phyloP scores from a whole-genome alignment of 2,888 invertebrate genomes.

The Dicyrtomina minuta region DNA sequence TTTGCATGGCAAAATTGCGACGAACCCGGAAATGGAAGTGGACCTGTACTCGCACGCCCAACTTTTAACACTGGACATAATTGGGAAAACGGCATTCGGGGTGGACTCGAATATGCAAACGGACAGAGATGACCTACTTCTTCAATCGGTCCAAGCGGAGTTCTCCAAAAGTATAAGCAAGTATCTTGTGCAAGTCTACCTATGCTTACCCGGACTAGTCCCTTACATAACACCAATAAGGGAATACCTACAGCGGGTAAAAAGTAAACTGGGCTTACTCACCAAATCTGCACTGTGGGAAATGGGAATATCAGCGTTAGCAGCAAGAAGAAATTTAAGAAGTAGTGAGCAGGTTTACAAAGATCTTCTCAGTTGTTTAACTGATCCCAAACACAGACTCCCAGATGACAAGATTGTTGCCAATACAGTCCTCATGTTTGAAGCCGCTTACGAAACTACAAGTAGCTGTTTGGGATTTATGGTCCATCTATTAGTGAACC shows the following conservation, averaged over 20 bases:
- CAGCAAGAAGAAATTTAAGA: not conserved
- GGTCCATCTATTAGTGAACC: conserved; percentile 38
- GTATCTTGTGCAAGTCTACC: conserved; percentile 26
- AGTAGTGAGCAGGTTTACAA: not conserved
- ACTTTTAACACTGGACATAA: conserved; percentile 39
- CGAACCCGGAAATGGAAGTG: not conserved
- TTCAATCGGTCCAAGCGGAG: conserved; percentile 40
- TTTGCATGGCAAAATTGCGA: not conserved
- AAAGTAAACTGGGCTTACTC: conserved; percentile 10
- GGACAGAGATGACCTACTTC: conserved; percentile 35
- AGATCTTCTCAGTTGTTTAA: conserved; percentile 3
- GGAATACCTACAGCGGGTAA: conserved; percentile 5
- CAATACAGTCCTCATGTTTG: conserved; percentile 47
- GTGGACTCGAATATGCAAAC: conserved; percentile 40
- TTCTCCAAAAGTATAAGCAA: conserved; percentile 38
- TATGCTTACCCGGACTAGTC: conserved; percentile 39
- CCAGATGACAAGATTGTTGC: conserved; percentile 35
- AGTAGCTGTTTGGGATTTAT: conserved; percentile 39
- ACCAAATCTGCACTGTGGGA: conserved; percentile 39
- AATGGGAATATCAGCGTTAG: conserved; percentile 24
- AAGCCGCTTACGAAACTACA: conserved; percentile 46
- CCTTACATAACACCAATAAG: conserved; percentile 32
- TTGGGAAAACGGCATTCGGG: conserved; percentile 41
- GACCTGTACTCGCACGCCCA: conserved; percentile 42
- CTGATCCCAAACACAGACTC: not conserved